These are phyloP conservation scores for Pelochelys cantorii DNA, from an alignment of 2,797 vertebrate genomes.

Conservation along the genomic window DNA sequence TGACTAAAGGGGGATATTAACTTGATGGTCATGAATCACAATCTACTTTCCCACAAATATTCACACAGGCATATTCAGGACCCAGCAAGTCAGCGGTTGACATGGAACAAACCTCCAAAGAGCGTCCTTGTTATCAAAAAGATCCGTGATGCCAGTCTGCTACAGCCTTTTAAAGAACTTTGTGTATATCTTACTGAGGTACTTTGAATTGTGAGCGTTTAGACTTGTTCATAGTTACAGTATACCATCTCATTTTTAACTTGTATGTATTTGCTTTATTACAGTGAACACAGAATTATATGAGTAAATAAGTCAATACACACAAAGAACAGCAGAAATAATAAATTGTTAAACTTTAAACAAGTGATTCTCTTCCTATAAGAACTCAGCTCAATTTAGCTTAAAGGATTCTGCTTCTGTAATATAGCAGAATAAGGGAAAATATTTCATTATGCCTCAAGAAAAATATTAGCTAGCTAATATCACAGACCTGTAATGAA, in stretches of 20 bases:
- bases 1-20: not conserved
- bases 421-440: not conserved
- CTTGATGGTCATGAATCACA: not conserved
- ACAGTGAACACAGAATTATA: not conserved
- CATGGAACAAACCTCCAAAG: slow-evolving; percentile 97
- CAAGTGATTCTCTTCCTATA: not conserved
- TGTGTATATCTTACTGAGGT: slow-evolving; percentile 94
- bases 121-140: slow-evolving; percentile 99
- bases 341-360: not conserved
- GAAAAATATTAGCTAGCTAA: not conserved
- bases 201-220: not conserved
- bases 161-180: slow-evolving; percentile 96
- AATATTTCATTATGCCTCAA: not conserved
- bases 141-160: slow-evolving; percentile 90
- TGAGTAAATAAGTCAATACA: not conserved
- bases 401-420: not conserved
- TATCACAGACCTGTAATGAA: not conserved
- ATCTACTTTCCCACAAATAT: not conserved
- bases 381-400: not conserved
- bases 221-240: not conserved
- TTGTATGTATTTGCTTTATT: not conserved
- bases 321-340: accelerated
- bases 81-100: slow-evolving; percentile 95
- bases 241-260: accelerated
- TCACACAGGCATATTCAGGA: slow-evolving; percentile 96